Conservation (phyloP, 2,888 invertebrate species). For the Noctua janthina region DNA sequence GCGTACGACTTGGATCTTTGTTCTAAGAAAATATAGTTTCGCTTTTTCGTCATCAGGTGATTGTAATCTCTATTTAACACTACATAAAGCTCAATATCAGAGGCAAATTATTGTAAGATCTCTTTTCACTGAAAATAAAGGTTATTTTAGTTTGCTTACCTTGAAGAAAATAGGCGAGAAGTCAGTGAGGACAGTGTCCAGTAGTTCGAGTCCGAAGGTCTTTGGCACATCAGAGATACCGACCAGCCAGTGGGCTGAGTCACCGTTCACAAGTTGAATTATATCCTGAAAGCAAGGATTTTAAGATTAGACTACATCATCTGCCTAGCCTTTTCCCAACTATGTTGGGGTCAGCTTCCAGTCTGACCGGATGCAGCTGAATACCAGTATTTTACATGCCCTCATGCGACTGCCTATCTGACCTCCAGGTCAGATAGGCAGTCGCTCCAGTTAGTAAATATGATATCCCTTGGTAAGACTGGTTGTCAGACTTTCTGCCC, state of each 20-base stretch:
- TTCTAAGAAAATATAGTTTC: neutral
- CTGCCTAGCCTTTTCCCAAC: no score
- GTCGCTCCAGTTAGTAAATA: no score
- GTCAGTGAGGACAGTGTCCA: slow-evolving; percentile 97
- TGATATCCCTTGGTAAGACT: no score
- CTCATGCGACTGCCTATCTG: no score
- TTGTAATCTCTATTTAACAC: neutral
- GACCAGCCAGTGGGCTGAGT: slow-evolving; percentile 98
- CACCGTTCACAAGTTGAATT: slow-evolving; percentile 98
- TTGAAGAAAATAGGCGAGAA: slow-evolving; percentile 96
- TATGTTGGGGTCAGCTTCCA: no score
- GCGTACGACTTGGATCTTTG: neutral
- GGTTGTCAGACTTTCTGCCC: no score
- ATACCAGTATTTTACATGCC: no score
- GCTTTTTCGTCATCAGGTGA: neutral
- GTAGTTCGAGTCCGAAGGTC: slow-evolving; percentile 98
- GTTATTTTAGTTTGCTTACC: slow-evolving; percentile 83
- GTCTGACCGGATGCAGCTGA: no score
- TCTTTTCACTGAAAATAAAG: neutral
- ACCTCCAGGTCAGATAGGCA: no score
- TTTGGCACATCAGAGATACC: slow-evolving; percentile 99
- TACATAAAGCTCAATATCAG: neutral
- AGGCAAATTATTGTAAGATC: neutral
- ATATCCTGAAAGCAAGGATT: slow-evolving; percentile 93
- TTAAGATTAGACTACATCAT: neutral